Evolutionary conservation across 2,888 invertebrate genomes (phyloP), one percentile per base, ranked within the genome.

Genomic region (Pterostichus madidus): DNA sequence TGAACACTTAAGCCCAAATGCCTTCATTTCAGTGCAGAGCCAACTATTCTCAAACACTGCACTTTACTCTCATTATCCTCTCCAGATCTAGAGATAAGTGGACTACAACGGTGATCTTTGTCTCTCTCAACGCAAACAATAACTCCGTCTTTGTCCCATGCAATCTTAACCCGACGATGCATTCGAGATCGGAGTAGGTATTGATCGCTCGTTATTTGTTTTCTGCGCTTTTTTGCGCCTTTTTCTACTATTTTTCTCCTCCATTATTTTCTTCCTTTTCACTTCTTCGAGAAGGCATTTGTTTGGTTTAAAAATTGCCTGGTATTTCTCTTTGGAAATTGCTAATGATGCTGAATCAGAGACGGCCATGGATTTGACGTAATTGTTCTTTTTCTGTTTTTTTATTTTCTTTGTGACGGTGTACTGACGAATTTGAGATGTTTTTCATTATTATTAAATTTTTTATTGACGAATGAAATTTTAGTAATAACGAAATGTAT

Each of bases 151-250:
- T 52, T 52, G 35, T 75, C 53, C 24, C 32, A 10, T 75, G 75
- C 75, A 31, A 53, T 68, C 73, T 73, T 46, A 49, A 24, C 73
- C 49, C 73, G 73, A 15, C 39, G 75, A 75, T 75, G 75, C 75
- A 75, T 75, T 75, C n/a, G 52, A 49, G 52, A 75, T 75, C 75
- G 75, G 31, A 31, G 31, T 44, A 73, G 75, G 53, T 75, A 75
- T 75, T 75, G 75, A 75, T 75, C 75, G 73, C 31, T 73, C 73
- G 75, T 75, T 75, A 75, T 75, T 75, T 75, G 75, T 75, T 75
- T 75, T 75, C 75, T 75, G 31, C 24, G 35, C 53, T 75, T 75
- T 73, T 75, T 75, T 53, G 46, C 75, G 52, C 75, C 32, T 75
- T 75, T 49, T 73, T 73, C 73, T 49, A 49, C 73, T 73, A 49